These are phyloP conservation scores for Tympanuchus pallidicinctus DNA, from an alignment of 2,113 vertebrate species.

Conservation along the genomic window DNA sequence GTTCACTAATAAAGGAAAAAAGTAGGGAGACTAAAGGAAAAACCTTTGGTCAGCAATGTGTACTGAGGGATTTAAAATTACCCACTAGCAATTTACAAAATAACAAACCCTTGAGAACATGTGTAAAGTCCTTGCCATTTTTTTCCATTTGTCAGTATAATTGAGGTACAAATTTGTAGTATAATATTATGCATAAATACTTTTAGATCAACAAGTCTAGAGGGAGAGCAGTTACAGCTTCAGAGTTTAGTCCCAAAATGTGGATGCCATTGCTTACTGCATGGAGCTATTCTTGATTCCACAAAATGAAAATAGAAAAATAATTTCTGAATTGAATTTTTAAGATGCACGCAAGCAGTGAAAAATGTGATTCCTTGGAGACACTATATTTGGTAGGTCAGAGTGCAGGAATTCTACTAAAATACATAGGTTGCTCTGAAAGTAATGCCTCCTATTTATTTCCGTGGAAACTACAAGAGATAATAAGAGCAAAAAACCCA, in stretches of 20 bases:
- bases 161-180: background rate
- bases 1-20: background rate
- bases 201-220: background rate
- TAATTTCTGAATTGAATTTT: accelerated
- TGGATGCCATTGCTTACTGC: background rate
- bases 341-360: background rate
- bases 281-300: background rate
- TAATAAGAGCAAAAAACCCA: too few relatives aligned
- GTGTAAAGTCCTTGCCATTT: background rate
- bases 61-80: background rate
- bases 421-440: too few relatives aligned
- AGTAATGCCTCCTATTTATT: too few relatives aligned
- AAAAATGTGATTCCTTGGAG: background rate
- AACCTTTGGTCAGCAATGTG: accelerated
- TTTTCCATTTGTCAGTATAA: background rate
- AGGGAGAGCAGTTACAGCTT: background rate
- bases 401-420: background rate
- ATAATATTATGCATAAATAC: background rate
- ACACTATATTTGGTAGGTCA: background rate
- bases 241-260: background rate
- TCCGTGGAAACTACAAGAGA: too few relatives aligned
- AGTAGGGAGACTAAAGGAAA: background rate
- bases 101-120: background rate
- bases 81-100: background rate
- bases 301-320: background rate